phyloP scores from a whole-genome alignment of 2,113 vertebrate genomes.

The Apus apus region DNA sequence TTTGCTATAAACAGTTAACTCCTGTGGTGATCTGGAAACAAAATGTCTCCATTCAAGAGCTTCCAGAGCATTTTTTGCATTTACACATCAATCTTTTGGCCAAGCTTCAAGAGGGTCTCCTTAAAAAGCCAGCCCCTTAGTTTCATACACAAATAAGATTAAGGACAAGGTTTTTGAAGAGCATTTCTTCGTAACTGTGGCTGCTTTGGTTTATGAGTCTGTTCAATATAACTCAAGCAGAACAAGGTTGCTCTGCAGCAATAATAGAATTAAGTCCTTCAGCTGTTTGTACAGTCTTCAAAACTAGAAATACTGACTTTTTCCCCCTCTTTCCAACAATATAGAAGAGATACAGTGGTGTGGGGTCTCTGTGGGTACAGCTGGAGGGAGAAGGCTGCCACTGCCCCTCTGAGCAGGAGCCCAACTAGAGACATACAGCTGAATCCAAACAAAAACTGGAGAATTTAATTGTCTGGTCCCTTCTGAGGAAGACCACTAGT shows the following conservation, averaged over 20 bases:
- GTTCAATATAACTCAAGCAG: not conserved
- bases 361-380: not conserved
- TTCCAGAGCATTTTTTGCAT: slow-evolving; percentile 15
- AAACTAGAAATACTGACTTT: not conserved
- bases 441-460: not conserved
- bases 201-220: not conserved
- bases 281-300: not conserved
- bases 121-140: not conserved
- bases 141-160: not conserved
- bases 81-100: not conserved
- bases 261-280: not conserved
- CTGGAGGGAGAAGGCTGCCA: not conserved
- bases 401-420: not conserved
- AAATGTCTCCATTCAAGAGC: not conserved
- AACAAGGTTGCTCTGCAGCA: not conserved
- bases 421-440: not conserved
- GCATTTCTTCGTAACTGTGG: not conserved
- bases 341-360: not conserved
- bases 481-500: not conserved
- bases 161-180: not conserved
- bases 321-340: not conserved
- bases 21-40: not conserved
- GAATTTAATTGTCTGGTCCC: not conserved
- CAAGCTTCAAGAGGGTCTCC: not conserved
- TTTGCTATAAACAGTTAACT: not conserved